A percentile compares a stretch with the other conserved stretches of the same genome.
These are phyloP conservation scores for Xestia rhomboidea DNA, from an alignment of 2,888 invertebrate species.

Conservation along the genomic window DNA sequence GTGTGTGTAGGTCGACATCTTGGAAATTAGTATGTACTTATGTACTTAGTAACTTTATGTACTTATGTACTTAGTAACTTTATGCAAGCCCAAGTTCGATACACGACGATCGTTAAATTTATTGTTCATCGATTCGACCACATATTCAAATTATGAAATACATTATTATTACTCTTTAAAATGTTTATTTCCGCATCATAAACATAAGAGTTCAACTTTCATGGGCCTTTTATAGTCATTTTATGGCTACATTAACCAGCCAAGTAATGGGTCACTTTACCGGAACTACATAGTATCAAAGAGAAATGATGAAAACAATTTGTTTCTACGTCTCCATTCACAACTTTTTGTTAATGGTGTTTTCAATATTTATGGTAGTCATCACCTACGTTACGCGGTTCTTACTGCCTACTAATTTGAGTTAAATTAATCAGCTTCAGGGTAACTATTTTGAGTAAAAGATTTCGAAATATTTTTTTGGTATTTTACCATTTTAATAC, in stretches of 20 bases:
- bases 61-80: not conserved
- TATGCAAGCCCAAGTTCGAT: constrained; percentile 1
- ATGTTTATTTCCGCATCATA: constrained; percentile 44
- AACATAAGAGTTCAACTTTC: constrained; percentile 33
- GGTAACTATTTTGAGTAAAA: not conserved
- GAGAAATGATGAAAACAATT: constrained; percentile 2
- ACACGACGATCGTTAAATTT: constrained; percentile 15
- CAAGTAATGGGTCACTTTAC: constrained; percentile 34
- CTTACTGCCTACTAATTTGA: not conserved
- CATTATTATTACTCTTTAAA: constrained; percentile 10
- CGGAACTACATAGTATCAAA: constrained; percentile 25
- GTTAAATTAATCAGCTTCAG: not conserved
- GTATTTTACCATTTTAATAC: not conserved
- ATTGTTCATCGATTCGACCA: constrained; percentile 32
- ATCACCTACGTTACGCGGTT: not conserved
- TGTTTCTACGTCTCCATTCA: not conserved
- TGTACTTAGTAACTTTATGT: not conserved
- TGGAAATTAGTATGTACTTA: constrained; percentile 6
- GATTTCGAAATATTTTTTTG: not conserved
- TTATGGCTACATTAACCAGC: constrained; percentile 34
- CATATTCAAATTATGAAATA: constrained; percentile 45
- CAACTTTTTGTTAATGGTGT: not conserved
- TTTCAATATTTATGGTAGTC: not conserved
- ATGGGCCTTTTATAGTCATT: constrained; percentile 47
- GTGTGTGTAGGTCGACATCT: constrained; percentile 16